Base-by-base conservation (phyloP, 2,888 invertebrate genomes). In the Antheraea yamamai region DNA sequence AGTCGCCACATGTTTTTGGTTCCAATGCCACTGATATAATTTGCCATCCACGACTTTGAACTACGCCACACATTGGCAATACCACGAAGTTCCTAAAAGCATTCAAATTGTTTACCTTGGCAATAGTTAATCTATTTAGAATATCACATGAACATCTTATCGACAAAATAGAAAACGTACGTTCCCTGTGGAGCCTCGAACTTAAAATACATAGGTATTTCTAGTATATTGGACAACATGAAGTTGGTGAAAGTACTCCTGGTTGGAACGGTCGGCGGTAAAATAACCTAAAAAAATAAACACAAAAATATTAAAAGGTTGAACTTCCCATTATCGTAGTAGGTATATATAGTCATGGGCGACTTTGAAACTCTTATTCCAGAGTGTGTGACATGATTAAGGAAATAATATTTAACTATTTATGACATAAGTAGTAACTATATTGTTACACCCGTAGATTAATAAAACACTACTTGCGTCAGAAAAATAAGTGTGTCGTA, bases 1-100 rank as follows among this genome's bases (percentile, higher is more conserved):
- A 95, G 75, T 93, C 91, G 61, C 94, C 94, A 76, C 81, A 87
- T 26, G 83, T 79, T 78, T 86, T 91, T 0, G 95, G 92, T 78
- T 95, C 94, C 75, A 95, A 83, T 16, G 95, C 94, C 3, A 94
- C 94, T 0, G 92, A 87, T 81, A 95, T 89, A 51, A 95, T 93
- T 79, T 94, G 92, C 94, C 94, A 95, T 61, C 93, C 93, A 7
- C 92, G 87, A 30, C 92, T 87, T 78, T 85, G 89, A 26, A 95
- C 89, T 2, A 92, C 88, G 16, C 95, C 95, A 78, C 95, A 95
- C 88, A 94, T 91, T 2, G 95, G 95, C 84, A 94, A 80, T 8
- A 92, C 82, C 12, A 89, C 92, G 74, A 90, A 94, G 80, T 94
- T 94, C 75, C 94, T 94, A 76, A 72, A 81, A 77, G 55, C 75